Conservation (phyloP, 1,140 invertebrate species). For the Pantala flavescens region DNA sequence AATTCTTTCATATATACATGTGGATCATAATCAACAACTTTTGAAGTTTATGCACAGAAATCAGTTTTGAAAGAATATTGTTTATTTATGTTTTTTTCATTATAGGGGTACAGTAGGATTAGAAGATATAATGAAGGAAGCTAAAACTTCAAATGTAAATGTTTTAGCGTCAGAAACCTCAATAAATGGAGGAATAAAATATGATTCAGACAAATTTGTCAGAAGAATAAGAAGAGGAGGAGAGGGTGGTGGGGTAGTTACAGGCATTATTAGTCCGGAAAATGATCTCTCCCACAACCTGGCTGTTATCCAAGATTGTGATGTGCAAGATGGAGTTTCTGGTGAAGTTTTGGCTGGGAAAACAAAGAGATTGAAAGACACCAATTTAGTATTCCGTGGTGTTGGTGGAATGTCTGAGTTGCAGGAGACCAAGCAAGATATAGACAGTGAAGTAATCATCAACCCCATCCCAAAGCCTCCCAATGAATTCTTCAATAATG, state of each 20-base stretch:
- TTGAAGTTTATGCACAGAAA: too few relatives aligned
- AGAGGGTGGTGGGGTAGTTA: neutral
- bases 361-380: constrained; percentile 39
- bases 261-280: constrained; percentile 26
- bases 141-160: constrained; percentile 53
- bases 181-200: constrained; percentile 44
- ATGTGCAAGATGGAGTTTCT: constrained; percentile 35
- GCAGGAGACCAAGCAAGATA: neutral
- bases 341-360: neutral
- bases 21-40: too few relatives aligned
- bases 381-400: constrained; percentile 31
- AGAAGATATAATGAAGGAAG: constrained; percentile 51
- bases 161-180: constrained; percentile 40
- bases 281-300: constrained; percentile 34
- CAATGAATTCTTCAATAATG: constrained; percentile 33
- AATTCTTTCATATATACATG: too few relatives aligned
- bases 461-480: constrained; percentile 21
- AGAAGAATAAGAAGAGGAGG: neutral
- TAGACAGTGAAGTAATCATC: neutral
- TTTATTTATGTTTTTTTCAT: too few relatives aligned
- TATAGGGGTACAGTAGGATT: constrained; percentile 27
- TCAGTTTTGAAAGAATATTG: too few relatives aligned
- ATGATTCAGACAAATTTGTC: constrained; percentile 51
- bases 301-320: constrained; percentile 36
- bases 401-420: neutral